Evolutionary conservation across 2,888 invertebrate species (phyloP), one percentile per base, ranked within the genome.

Genomic region (Sphaeridia pumilis): DNA sequence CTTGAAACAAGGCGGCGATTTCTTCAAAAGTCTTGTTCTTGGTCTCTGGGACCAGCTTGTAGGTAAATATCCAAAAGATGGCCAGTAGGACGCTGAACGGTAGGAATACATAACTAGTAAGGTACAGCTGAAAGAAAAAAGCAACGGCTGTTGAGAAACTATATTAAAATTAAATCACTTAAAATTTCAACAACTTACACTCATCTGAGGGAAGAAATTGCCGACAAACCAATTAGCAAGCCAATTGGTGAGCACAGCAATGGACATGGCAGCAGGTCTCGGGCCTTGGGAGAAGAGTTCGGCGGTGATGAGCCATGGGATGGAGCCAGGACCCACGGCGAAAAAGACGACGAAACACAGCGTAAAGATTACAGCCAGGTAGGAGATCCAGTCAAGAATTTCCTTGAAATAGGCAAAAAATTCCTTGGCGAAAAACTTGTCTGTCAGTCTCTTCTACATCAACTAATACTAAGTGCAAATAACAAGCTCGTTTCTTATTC

Each of bases 231-330:
- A 93, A 75, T 94, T 94, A 69, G 93, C 90, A 75, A 87, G 80
- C 95, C 95, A 95, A 77, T 95, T 95, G 74, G 93, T 88, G 69
- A 93, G 80, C 55, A 92, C 92, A 49, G 94, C 90, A 68, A 94
- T 88, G 68, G 93, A 92, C 87, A 94, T 93, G 67, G 94, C 94
- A 66, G 92, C 92, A 58, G 93, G 90, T 65, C 94, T 78, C 36
- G 94, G 90, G 56, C 92, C 93, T 75, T 94, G 93, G 44, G 90
- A 88, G 78, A 95, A 95, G 65, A 95, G 78, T 74, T 95, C 95
- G 59, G 95, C 92, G 50, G 93, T 93, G 72, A 94, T 93, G 81
- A 95, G 87, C 94, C 94, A 95, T 28, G 95, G 95, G 69, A 95
- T 95, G 65, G 93, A 89, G 61, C 94, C 94, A 35, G 94, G 94